Conservation (phyloP, 2,113 vertebrate genomes). For the Barbus barbus region DNA sequence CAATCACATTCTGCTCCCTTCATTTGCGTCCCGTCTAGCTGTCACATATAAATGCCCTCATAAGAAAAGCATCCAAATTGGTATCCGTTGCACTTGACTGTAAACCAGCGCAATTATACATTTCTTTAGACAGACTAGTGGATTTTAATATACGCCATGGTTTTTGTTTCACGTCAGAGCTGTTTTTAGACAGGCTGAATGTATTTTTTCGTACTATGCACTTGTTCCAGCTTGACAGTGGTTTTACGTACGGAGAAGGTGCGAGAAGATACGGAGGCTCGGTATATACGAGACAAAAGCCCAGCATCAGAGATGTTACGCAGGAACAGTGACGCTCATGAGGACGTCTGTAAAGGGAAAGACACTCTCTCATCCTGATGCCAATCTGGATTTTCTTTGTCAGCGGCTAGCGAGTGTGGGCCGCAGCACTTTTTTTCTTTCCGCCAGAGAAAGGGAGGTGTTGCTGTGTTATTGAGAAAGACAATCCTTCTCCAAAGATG, state of each 20-base stretch:
- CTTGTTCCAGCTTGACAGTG: constrained; percentile 51
- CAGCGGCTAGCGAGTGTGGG: constrained; percentile 60
- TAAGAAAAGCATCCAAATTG: not conserved
- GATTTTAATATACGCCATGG: not conserved
- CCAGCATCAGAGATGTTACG: constrained; percentile 60
- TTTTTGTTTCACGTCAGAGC: not conserved
- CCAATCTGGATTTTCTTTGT: constrained; percentile 63
- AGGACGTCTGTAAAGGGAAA: constrained; percentile 59
- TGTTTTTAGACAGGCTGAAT: constrained; percentile 27
- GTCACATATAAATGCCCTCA: not conserved
- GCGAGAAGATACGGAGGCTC: constrained; percentile 64
- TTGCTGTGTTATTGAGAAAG: constrained; percentile 73
- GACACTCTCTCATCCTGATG: constrained; percentile 63
- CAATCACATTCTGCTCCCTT: not conserved
- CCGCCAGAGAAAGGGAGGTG: constrained; percentile 64
- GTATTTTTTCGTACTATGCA: not conserved
- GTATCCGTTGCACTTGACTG: not conserved
- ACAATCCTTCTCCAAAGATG: constrained; percentile 70
- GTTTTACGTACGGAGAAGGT: constrained; percentile 41
- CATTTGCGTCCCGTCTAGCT: not conserved
- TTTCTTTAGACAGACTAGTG: not conserved
- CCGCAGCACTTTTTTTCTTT: constrained; percentile 48
- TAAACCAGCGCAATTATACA: not conserved
- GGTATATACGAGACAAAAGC: constrained; percentile 67
- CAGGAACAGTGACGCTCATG: constrained; percentile 57